Conservation (phyloP, 1,140 invertebrate species). For the Eufriesea mexicana region DNA sequence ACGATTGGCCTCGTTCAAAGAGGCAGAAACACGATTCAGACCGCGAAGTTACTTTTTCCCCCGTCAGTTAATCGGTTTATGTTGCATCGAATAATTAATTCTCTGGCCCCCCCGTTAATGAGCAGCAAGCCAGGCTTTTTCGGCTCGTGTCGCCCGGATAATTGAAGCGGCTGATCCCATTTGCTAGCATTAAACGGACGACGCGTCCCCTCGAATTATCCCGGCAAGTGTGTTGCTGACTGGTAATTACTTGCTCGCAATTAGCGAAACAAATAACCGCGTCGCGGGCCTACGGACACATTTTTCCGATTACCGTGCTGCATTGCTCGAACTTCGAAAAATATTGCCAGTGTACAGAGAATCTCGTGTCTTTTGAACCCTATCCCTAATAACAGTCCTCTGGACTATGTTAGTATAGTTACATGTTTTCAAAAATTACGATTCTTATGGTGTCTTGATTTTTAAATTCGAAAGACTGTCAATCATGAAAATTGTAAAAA, state of each 20-base stretch:
- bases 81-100: slow-evolving; percentile 46
- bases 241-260: slow-evolving; percentile 42
- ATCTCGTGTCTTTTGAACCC: too few relatives aligned
- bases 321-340: too few relatives aligned
- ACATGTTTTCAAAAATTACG: too few relatives aligned
- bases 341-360: neutral
- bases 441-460: too few relatives aligned
- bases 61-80: slow-evolving; percentile 38
- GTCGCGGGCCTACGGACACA: too few relatives aligned
- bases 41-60: neutral
- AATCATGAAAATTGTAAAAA: too few relatives aligned
- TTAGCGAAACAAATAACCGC: slow-evolving; percentile 33
- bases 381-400: too few relatives aligned
- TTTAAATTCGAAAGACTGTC: too few relatives aligned
- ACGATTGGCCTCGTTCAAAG: neutral
- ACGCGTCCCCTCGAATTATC: slow-evolving; percentile 27
- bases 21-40: neutral
- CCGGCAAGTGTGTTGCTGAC: slow-evolving; percentile 19
- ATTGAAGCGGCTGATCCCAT: slow-evolving; percentile 44
- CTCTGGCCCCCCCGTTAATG: slow-evolving; percentile 28
- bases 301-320: neutral
- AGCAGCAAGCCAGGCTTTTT: slow-evolving; percentile 42
- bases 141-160: slow-evolving; percentile 26
- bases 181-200: slow-evolving; percentile 34
- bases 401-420: too few relatives aligned